Conservation (phyloP, 2,797 vertebrate species). For the Melanogrammus aeglefinus region DNA sequence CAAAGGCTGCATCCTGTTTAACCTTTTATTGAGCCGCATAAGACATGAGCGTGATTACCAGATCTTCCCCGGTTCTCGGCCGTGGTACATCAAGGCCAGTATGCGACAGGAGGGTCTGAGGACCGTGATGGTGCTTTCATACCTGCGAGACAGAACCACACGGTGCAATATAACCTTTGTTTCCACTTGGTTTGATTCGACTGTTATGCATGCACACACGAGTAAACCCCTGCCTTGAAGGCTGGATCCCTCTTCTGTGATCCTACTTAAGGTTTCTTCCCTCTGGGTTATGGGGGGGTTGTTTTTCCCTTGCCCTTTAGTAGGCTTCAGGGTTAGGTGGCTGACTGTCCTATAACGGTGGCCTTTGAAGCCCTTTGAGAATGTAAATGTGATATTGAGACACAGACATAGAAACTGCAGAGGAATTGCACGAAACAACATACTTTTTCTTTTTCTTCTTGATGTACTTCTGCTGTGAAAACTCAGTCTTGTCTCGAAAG, state of each 20-base stretch:
- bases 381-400: not conserved
- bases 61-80: constrained; percentile 95
- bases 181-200: no score
- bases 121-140: constrained; percentile 86
- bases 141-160: constrained; percentile 68
- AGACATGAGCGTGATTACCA: constrained; percentile 75
- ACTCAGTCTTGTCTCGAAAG: constrained; percentile 94
- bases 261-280: not conserved
- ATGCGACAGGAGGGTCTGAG: constrained; percentile 91
- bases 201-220: no score
- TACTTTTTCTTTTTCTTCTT: constrained; percentile 99
- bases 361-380: no score
- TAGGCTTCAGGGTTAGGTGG: not conserved
- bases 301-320: not conserved
- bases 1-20: no score
- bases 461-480: constrained; percentile 97
- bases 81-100: constrained; percentile 95
- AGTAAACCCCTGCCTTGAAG: no score
- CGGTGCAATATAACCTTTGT: not conserved
- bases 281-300: not conserved
- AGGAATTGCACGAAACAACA: constrained; percentile 13
- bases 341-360: no score
- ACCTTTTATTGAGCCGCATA: not conserved
- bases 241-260: not conserved
- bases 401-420: not conserved